phyloP scores from a whole-genome alignment of 1,140 invertebrate species.

The Dufourea novaeangliae region DNA sequence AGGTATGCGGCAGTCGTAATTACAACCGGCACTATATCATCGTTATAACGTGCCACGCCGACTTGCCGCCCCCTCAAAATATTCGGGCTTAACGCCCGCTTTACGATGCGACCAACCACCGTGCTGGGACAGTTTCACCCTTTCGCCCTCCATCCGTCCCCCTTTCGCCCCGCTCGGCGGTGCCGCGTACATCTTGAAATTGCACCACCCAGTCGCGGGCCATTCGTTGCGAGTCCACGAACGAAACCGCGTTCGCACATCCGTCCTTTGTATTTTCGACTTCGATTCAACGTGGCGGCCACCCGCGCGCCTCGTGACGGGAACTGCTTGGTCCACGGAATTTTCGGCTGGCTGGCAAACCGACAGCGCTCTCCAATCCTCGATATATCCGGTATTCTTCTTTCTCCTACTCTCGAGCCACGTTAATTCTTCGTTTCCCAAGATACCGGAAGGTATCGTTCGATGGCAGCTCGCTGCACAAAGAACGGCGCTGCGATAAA shows the following conservation, averaged over 20 bases:
- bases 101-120: conserved; percentile 39
- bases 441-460: not conserved
- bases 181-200: conserved; percentile 41
- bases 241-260: conserved; percentile 8
- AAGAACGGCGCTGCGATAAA: no score
- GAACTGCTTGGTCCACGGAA: conserved; percentile 1
- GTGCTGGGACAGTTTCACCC: conserved; percentile 12
- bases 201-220: conserved; percentile 35
- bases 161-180: not conserved
- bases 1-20: conserved; percentile 49
- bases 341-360: not conserved
- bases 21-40: conserved; percentile 55
- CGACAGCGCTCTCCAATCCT: no score
- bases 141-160: not conserved
- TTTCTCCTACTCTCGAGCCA: no score
- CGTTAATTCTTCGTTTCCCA: not conserved
- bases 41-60: conserved; percentile 45
- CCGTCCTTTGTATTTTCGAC: not conserved
- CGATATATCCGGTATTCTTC: no score
- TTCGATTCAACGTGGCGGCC: not conserved
- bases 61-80: conserved; percentile 33
- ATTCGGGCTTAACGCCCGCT: conserved; percentile 62
- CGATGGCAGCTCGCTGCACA: not conserved
- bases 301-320: no score
- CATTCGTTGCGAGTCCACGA: not conserved